These are phyloP conservation scores for Daphoenositta chrysoptera DNA, from an alignment of 2,113 vertebrate species.

Conservation along the genomic window DNA sequence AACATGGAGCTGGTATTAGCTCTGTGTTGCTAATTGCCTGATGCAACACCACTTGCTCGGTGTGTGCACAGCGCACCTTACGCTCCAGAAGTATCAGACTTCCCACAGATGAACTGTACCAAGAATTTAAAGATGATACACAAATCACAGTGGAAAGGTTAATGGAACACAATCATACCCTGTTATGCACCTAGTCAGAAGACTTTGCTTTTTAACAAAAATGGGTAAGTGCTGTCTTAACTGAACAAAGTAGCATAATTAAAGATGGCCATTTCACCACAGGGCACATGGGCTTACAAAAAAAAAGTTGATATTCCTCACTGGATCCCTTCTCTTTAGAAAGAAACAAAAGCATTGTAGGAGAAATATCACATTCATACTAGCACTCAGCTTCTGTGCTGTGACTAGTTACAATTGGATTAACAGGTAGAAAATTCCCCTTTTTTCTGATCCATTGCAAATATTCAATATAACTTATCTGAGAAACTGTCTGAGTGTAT, in stretches of 20 bases:
- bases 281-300: neutral
- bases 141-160: neutral
- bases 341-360: neutral
- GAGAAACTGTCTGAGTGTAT: neutral
- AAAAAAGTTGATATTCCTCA: neutral
- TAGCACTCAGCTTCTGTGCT: neutral
- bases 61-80: neutral
- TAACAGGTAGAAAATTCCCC: neutral
- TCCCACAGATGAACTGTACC: neutral
- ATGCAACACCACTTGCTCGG: neutral
- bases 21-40: neutral
- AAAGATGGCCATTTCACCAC: neutral
- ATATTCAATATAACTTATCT: neutral
- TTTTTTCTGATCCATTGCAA: neutral
- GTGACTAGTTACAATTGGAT: neutral
- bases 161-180: neutral
- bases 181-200: neutral
- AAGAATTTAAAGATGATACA: neutral
- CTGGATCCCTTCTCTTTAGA: neutral
- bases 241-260: neutral
- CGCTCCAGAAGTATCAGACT: neutral
- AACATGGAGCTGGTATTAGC: neutral
- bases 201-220: neutral
- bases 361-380: neutral
- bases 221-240: neutral